Base-by-base conservation (phyloP, 1,140 invertebrate species). In the Uloborus diversus region DNA sequence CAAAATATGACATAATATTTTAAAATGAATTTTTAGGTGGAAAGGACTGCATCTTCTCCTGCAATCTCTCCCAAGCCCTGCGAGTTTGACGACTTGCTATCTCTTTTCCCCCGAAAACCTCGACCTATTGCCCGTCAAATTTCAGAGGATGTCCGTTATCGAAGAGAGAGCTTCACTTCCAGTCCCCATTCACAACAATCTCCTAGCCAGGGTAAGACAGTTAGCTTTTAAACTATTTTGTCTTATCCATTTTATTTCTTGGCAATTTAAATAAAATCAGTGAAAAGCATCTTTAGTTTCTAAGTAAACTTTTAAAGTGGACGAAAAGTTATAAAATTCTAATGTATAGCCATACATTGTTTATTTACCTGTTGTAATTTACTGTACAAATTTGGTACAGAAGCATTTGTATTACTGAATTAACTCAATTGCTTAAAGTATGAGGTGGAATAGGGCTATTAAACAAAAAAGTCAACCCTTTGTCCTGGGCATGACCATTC, bases 121-220 rank as follows among this genome's bases (percentile, higher is more conserved):
- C 83, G 86, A 23, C 82, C 86, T 1, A 83, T 88, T 33, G 85
- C 86, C 61, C 84, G 87, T 9, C 87, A 87, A 11, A 73, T 87
- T 59, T 88, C 87, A 2, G 87, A 88, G 71, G 87, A 88, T 79
- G 84, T 85, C 4, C 84, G 86, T 51, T 82, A 82, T 11, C 51
- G 86, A 17, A 82, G 87, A 53, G 87, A 88, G 71, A 88, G 87
- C 79, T 85, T 87, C 75, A 86, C 86, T 17, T 84, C 85, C 14
- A 86, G 85, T 23, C 85, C 87, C 0, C 84, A 84, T 73, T 33
- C 75, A 7, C 82, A 79, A 23, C 78, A 68, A 65, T 66, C 79
- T 4, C 59, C 80, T n/a, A 66, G 23, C 62, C 59, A 75, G 51
- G 64, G 64, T 68, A 51, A 49, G 13, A n/a, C n/a, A n/a, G n/a